A percentile compares a stretch with the other conserved stretches of the same genome.
phyloP scores from a whole-genome alignment of 2,113 vertebrate genomes.

The Sciurus niger region DNA sequence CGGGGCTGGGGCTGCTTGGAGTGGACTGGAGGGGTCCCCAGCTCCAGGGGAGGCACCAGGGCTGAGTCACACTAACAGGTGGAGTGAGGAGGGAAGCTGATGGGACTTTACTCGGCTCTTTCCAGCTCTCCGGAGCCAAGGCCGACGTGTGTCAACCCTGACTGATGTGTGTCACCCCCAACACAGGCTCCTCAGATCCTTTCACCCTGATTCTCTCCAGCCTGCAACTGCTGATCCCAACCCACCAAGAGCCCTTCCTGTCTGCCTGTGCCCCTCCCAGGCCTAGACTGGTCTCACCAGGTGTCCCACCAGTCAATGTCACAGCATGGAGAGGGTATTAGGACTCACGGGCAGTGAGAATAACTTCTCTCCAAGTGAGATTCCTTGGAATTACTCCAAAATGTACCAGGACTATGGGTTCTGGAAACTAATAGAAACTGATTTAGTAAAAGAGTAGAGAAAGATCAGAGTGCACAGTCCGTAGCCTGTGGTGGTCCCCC shows the following conservation, averaged over 20 bases:
- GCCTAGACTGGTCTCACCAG: not conserved
- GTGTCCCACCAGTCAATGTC: not conserved
- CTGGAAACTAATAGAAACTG: not conserved
- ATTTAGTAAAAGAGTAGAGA: not conserved
- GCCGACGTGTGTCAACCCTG: not conserved
- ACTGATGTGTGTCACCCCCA: too few relatives aligned
- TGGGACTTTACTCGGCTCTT: not conserved
- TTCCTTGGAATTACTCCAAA: not conserved
- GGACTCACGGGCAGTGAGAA: not conserved
- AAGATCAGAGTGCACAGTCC: not conserved
- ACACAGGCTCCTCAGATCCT: too few relatives aligned
- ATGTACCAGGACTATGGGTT: not conserved
- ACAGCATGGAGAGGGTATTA: not conserved
- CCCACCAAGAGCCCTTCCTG: not conserved
- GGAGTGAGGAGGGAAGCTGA: not conserved
- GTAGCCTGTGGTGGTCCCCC: not conserved
- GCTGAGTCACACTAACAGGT: not conserved
- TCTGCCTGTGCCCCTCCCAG: not conserved
- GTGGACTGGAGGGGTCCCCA: rapidly evolving
- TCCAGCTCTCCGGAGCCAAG: not conserved
- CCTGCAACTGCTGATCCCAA: not conserved
- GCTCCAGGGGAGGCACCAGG: not conserved
- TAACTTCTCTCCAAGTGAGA: not conserved
- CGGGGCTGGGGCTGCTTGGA: rapidly evolving
- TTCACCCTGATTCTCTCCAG: too few relatives aligned